These are phyloP conservation scores for Pandion haliaetus DNA, from an alignment of 2,113 vertebrate genomes.

Conservation along the genomic window DNA sequence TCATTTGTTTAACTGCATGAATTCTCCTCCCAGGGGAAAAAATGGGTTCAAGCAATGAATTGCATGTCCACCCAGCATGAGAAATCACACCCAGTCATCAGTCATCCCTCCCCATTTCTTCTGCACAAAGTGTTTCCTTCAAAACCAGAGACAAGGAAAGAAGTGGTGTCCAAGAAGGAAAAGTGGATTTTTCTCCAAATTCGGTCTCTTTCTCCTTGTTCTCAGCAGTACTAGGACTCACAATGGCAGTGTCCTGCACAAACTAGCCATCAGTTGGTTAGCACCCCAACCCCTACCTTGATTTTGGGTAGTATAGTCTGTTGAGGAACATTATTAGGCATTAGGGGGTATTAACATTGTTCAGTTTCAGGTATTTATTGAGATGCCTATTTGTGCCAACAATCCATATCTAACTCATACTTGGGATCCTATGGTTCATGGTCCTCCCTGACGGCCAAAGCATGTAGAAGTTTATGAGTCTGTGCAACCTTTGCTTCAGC, in stretches of 20 bases:
- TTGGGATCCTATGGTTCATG: not conserved
- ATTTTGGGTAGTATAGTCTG: not conserved
- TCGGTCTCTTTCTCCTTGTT: not conserved
- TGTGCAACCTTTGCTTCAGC: not conserved
- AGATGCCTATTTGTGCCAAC: not conserved
- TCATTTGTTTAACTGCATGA: not conserved
- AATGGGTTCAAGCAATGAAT: not conserved
- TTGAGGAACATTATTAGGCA: not conserved
- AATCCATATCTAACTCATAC: not conserved
- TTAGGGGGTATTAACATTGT: not conserved
- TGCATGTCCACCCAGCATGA: rapidly evolving
- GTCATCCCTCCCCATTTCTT: not conserved
- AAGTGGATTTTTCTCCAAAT: not conserved
- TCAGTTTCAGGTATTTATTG: not conserved
- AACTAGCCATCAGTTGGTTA: not conserved
- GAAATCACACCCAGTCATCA: not conserved
- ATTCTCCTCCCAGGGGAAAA: not conserved
- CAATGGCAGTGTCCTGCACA: not conserved
- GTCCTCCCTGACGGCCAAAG: not conserved
- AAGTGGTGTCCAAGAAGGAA: not conserved
- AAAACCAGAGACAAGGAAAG: not conserved
- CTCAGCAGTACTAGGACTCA: not conserved
- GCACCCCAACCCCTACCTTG: not conserved
- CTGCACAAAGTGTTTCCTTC: not conserved
- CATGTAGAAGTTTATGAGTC: not conserved